Evolutionary conservation across 2,113 vertebrate genomes (phyloP).

Genomic region (Aphyosemion australe): DNA sequence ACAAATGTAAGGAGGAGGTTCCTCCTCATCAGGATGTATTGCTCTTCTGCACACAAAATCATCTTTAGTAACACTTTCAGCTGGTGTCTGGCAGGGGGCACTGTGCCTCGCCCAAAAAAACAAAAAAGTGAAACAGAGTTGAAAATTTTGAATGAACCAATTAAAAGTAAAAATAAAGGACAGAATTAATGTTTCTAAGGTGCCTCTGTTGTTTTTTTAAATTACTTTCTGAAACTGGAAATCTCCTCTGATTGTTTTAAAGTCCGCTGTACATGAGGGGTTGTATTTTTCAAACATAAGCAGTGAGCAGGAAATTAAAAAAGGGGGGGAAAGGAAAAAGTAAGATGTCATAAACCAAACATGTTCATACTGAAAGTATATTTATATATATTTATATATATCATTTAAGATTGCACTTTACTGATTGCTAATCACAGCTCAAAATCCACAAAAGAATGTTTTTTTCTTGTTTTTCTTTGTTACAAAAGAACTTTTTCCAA

Average conservation of each 20-base stretch:
- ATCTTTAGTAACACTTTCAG: constrained; percentile 57
- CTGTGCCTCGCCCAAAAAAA: no score
- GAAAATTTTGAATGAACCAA: constrained; percentile 33
- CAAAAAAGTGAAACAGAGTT: constrained; percentile 17
- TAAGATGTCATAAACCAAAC: constrained; percentile 62
- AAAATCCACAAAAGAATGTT: constrained; percentile 70
- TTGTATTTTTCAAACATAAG: constrained; percentile 62
- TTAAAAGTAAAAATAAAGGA: constrained; percentile 25
- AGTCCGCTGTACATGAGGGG: constrained; percentile 70
- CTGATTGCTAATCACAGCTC: constrained; percentile 84
- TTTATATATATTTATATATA: constrained; percentile 54
- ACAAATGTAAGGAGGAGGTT: constrained; percentile 31
- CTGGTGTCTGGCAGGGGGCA: constrained; percentile 8
- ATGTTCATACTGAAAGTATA: constrained; percentile 64
- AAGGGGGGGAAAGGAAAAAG: constrained; percentile 29
- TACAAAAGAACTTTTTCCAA: constrained; percentile 56
- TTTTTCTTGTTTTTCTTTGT: constrained; percentile 30
- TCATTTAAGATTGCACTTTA: constrained; percentile 80
- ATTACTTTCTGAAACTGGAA: constrained; percentile 53
- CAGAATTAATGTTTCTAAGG: constrained; percentile 65
- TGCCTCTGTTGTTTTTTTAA: constrained; percentile 54
- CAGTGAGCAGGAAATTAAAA: constrained; percentile 58
- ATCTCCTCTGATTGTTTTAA: constrained; percentile 73
- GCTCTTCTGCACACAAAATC: constrained; percentile 65
- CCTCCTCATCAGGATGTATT: constrained; percentile 66